Evolutionary conservation across 2,888 invertebrate species (phyloP), one percentile per base, ranked within the genome.

Genomic region (Eupithecia dodoneata): DNA sequence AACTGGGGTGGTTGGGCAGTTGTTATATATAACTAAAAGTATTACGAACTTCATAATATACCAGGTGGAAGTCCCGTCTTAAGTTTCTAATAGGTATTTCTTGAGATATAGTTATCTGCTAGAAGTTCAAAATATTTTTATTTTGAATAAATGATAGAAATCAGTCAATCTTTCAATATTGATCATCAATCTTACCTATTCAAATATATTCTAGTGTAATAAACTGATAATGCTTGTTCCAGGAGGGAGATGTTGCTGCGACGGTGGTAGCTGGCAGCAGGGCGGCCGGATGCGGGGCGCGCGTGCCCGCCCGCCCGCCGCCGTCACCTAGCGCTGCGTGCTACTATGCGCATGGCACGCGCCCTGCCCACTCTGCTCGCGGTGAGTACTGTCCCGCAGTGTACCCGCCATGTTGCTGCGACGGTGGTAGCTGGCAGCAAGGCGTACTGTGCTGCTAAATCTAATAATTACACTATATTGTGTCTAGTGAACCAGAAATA

Each of bases 291-390:
- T 92, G 94, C 91, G 93, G 93, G 91, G 89, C 90, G 91, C 91
- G 93, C 92, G 92, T 88, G 92, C 93, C 93, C 93, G 91, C 88
- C 93, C 94, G 95, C 95, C 95, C 93, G 92, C 95, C 94, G 95
- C 95, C 90, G 91, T 90, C 90, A 89, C 90, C 80, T 91, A 91
- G 90, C 86, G 95, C 95, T 52, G 96, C 95, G 95, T 96, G 96
- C 96, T 96, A 97, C 97, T 97, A 97, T 97, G 97, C 97, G 96
- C 96, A 97, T 97, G 96, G 96, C 96, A 96, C 95, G 95, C 93
- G 96, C 96, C 95, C 95, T 96, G 94, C 95, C 96, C 96, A 96
- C 96, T 96, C 96, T 97, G 96, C 96, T 97, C 96, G 97, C 97
- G 97, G 97, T 97, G 90, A 96, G 97, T 92, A 76, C n/a, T 15